Evolutionary conservation across 2,113 vertebrate genomes (phyloP).

Genomic region (Brachypodius melanocephalos): DNA sequence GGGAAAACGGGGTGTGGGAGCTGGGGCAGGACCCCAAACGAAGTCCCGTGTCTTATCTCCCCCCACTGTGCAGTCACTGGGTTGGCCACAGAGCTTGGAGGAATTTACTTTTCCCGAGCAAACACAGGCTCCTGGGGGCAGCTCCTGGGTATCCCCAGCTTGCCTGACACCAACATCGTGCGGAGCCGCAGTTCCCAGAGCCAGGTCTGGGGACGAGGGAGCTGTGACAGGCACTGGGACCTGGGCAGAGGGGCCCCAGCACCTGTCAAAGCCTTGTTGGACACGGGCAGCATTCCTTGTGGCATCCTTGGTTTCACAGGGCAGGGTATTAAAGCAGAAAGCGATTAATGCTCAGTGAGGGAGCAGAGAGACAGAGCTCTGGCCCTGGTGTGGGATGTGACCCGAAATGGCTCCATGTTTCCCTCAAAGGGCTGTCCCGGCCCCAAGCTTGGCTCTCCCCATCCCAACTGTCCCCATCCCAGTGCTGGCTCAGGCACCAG

Average conservation of each 20-base stretch:
- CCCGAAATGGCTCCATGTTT: not conserved
- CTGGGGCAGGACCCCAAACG: rapidly evolving
- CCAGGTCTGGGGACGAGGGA: not conserved
- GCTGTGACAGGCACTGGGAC: rapidly evolving
- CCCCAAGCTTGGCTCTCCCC: not conserved
- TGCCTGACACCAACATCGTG: rapidly evolving
- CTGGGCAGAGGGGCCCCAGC: not conserved
- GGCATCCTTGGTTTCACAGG: not conserved
- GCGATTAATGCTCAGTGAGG: not conserved
- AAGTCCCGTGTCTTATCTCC: rapidly evolving
- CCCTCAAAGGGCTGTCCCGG: not conserved
- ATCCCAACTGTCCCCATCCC: not conserved
- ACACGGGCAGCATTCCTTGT: not conserved
- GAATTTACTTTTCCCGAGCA: not conserved
- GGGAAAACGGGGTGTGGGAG: not conserved
- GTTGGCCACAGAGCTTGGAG: not conserved
- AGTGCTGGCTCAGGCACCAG: not conserved
- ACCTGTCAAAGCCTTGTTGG: rapidly evolving
- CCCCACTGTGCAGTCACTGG: not conserved
- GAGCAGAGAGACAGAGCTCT: not conserved
- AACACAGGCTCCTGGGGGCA: not conserved
- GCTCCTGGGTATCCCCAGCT: not conserved
- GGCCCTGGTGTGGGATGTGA: not conserved
- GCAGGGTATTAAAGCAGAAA: not conserved
- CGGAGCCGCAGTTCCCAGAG: rapidly evolving